These are phyloP conservation scores for Pyrocephalus nanus DNA, from an alignment of 2,797 vertebrate species.

Conservation along the genomic window DNA sequence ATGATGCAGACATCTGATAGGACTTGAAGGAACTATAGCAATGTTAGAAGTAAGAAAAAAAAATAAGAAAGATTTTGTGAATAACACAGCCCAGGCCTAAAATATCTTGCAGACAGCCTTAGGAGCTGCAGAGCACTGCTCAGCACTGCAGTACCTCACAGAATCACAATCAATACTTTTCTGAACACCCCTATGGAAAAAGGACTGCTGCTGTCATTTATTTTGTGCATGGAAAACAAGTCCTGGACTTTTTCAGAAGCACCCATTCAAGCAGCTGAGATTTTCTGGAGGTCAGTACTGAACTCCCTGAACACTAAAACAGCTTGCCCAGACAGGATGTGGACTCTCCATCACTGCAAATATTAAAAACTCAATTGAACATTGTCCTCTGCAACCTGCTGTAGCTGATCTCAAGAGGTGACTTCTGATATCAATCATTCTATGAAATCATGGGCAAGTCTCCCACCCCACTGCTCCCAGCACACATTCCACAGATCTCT, in stretches of 20 bases:
- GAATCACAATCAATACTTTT: not conserved
- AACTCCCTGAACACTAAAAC: not conserved
- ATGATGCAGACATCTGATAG: not conserved
- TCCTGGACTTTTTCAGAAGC: not conserved
- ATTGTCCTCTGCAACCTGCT: not conserved
- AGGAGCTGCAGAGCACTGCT: not conserved
- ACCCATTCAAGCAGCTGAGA: not conserved
- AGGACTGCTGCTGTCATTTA: not conserved
- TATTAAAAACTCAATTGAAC: not conserved
- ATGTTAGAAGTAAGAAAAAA: not conserved
- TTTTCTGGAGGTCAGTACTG: not conserved
- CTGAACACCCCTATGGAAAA: not conserved
- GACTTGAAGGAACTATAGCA: not conserved
- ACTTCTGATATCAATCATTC: not conserved
- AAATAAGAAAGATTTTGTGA: not conserved
- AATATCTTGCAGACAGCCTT: not conserved
- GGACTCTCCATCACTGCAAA: not conserved
- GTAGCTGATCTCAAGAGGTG: not conserved
- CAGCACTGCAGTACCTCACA: not conserved
- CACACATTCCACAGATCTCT: not conserved
- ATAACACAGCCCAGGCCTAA: not conserved
- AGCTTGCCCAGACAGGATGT: not conserved
- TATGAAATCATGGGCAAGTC: not conserved
- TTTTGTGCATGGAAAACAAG: not conserved
- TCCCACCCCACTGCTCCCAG: not conserved